Conservation (phyloP, 2,888 invertebrate species). For the Bombylius discolor region DNA sequence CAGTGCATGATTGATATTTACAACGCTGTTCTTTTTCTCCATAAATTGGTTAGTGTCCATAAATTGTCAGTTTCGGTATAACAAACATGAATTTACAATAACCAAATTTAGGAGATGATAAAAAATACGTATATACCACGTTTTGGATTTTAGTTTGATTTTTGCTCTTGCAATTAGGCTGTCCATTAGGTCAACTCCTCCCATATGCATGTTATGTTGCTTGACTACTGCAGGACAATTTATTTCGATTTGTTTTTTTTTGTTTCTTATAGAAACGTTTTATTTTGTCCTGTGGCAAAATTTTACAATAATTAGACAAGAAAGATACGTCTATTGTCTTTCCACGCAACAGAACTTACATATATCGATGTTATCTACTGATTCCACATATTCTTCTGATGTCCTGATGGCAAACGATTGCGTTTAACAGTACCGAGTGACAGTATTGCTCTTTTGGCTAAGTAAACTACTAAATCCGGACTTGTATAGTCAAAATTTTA, state of each 20-base stretch:
- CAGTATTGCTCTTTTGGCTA: not conserved
- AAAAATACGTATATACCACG: not conserved
- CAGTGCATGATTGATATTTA: no score
- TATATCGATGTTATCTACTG: constrained; percentile 7
- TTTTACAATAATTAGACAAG: no score
- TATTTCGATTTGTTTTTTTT: constrained; percentile 3
- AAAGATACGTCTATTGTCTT: constrained; percentile 6
- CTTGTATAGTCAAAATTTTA: no score
- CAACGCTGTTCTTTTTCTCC: no score
- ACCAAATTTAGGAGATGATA: constrained; percentile 4
- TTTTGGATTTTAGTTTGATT: constrained; percentile 9
- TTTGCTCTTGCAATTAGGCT: constrained; percentile 10
- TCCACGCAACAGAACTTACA: constrained; percentile 10
- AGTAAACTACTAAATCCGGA: constrained; percentile 6
- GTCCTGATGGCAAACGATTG: not conserved
- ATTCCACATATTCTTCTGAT: constrained; percentile 11
- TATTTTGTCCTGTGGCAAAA: not conserved
- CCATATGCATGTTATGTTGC: constrained; percentile 3
- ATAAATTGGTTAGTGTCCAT: no score
- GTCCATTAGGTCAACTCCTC: not conserved
- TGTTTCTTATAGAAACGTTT: constrained; percentile 5
- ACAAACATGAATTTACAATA: constrained; percentile 2
- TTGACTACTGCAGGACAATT: constrained; percentile 4
- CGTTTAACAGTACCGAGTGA: not conserved
- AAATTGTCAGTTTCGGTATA: no score